Evolutionary conservation across 1,140 invertebrate species (phyloP), one percentile per base, ranked within the genome.

Genomic region (Helicoverpa armigera): DNA sequence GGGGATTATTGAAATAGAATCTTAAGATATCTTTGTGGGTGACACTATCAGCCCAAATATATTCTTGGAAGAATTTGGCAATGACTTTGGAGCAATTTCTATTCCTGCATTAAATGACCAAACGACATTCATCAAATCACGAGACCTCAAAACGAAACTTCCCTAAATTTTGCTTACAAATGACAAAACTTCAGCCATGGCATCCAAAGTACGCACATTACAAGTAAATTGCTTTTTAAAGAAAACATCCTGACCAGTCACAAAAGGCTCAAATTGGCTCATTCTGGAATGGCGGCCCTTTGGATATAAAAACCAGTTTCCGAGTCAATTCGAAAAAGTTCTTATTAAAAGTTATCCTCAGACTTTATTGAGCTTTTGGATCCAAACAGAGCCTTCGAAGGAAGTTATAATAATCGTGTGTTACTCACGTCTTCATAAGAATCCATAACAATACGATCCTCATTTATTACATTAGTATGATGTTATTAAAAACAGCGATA

Each of bases 401-500:
- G 13, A 43, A 43, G 14, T 13, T 23, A 43, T 16, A 29, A 31
- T 9, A 65, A 43, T 14, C 9, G 43, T 43, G 13, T 43, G n/a
- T 13, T 65, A 16, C 31, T 16, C 12, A 35, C 13, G 50, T 70
- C 67, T 54, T 53, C 29, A 70, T 12, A 53, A 13, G 67, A 70
- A 70, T 29, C 67, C 67, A 53, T 70, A 70, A 70, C 50, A 70
- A 54, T 29, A 70, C 35, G 14, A 50, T 69, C 4, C 50, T 54
- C 43, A 70, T 70, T 70, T 70, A 70, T 70, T 70, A 11, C 67
- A 70, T 70, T 70, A 70, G 67, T 70, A 70, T 54, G 67, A 70
- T 54, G 67, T 70, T 70, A 70, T 70, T 70, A 70, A 70, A 58
- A 75, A 61, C 73, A 29, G 2, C 16, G 56, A 61, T 61, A 65